Percentiles rank a stretch among this genome's conserved stretches.
phyloP scores from a whole-genome alignment of 2,113 vertebrate species.

The Chrysemys picta region DNA sequence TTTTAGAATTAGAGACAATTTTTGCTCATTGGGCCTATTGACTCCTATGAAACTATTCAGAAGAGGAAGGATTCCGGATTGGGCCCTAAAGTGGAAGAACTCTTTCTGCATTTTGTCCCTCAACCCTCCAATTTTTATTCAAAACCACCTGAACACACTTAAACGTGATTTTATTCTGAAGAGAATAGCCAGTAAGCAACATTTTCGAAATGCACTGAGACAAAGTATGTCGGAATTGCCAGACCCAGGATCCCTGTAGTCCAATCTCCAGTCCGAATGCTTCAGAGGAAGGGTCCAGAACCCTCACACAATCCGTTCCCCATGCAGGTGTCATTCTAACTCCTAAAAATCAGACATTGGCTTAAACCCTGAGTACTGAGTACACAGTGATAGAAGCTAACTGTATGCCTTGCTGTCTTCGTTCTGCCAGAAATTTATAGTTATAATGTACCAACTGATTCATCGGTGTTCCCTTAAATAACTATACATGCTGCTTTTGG shows the following conservation, averaged over 20 bases:
- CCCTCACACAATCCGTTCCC: not conserved
- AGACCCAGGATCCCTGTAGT: not conserved
- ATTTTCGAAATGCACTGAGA: not conserved
- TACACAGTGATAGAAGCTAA: not conserved
- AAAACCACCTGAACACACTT: not conserved
- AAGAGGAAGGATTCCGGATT: not conserved
- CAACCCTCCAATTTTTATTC: not conserved
- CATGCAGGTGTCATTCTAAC: not conserved
- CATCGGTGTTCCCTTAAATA: not conserved
- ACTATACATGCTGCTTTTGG: not conserved
- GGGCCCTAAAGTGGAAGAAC: not conserved
- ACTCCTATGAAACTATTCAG: not conserved
- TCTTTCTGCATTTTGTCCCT: not conserved
- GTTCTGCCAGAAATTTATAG: not conserved
- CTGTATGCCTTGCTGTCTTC: not conserved
- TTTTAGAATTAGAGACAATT: not conserved
- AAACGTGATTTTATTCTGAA: not conserved
- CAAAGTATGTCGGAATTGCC: not conserved
- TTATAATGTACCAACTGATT: not conserved
- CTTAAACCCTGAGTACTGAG: not conserved
- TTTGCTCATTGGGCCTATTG: not conserved
- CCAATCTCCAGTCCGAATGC: not conserved
- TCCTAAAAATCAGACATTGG: not conserved
- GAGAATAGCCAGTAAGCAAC: not conserved
- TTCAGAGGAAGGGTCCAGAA: not conserved